These are phyloP conservation scores for Conger conger DNA, from an alignment of 2,113 vertebrate genomes.

Conservation along the genomic window DNA sequence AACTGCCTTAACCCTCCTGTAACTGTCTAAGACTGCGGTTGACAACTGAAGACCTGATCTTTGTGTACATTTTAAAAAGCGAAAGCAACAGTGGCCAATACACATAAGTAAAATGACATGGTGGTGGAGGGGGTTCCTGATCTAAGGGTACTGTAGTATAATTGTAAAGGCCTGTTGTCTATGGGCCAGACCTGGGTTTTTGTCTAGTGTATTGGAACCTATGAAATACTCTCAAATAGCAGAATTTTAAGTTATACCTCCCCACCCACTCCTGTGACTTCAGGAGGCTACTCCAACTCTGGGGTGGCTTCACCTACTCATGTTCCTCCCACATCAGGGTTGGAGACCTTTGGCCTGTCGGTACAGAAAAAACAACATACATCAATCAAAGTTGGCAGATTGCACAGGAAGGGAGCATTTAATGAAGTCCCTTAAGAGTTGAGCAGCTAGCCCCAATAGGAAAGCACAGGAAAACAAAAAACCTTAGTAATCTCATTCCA, in stretches of 20 bases:
- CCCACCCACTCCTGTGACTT: background rate
- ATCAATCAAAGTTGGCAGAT: background rate
- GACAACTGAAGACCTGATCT: background rate
- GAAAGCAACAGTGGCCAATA: background rate
- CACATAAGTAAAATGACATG: background rate
- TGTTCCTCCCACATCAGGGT: background rate
- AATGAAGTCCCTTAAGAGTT: background rate
- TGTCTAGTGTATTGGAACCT: too few relatives aligned
- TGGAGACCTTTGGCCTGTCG: background rate
- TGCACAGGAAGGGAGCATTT: background rate
- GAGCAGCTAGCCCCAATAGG: background rate
- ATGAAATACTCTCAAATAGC: too few relatives aligned
- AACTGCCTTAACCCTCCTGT: background rate
- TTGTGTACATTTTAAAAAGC: too few relatives aligned
- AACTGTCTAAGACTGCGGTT: background rate
- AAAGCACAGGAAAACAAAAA: background rate
- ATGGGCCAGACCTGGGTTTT: too few relatives aligned
- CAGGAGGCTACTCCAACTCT: background rate
- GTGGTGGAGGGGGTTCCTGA: background rate
- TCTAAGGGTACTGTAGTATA: background rate
- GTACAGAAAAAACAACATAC: background rate
- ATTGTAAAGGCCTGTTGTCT: too few relatives aligned
- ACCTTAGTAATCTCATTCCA: background rate
- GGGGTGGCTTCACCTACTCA: background rate
- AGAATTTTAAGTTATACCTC: too few relatives aligned